Base-by-base conservation (phyloP, 1,140 invertebrate genomes). In the Pachypeltis micranthus region DNA sequence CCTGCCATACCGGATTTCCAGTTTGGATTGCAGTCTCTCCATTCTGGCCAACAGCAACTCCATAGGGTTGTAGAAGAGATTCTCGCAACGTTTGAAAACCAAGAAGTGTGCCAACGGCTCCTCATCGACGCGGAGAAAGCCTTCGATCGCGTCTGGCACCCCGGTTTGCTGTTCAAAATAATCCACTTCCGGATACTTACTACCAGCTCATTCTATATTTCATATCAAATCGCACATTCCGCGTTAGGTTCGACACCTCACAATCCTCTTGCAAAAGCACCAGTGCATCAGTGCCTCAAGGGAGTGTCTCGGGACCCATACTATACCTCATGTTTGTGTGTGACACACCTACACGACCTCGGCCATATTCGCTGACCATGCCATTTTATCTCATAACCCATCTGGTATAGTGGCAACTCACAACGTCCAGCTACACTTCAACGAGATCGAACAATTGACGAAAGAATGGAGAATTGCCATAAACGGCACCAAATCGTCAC, bases 81-180 rank as follows among this genome's bases (percentile, higher is more conserved):
- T 14, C 24, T 25, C 14, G 23, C 4, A 16, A 23, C 21, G 7
- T 54, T 10, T 54, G 47, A 54, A 16, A 23, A n/a, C n/a, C 14
- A 54, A 21, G 7, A 54, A 54, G 47, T 54, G 4, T 21, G 47
- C 21, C 7, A 23, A 54, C 4, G 47, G n/a, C n/a, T n/a, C n/a
- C n/a, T 54, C 23, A 7, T 54, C 47, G 47, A 54, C 7, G 26
- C 54, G 19, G 34, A 24, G 23, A 21, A 61, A n/a, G 21, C 29
- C 10, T 61, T 61, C 24, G 60, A 61, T 16, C 14, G 27, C 7
- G 44, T 61, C 28, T 44, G 60, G 44, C 60, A 61, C 44, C 2
- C 10, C 3, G 60, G 60, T 16, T n/a, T 61, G 1, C 24, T 61
- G 14, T 51, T 7, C 44, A 61, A 72, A 63, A 55, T 70, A 28